Conservation (phyloP, 2,113 vertebrate genomes). For the Chitala chitala region DNA sequence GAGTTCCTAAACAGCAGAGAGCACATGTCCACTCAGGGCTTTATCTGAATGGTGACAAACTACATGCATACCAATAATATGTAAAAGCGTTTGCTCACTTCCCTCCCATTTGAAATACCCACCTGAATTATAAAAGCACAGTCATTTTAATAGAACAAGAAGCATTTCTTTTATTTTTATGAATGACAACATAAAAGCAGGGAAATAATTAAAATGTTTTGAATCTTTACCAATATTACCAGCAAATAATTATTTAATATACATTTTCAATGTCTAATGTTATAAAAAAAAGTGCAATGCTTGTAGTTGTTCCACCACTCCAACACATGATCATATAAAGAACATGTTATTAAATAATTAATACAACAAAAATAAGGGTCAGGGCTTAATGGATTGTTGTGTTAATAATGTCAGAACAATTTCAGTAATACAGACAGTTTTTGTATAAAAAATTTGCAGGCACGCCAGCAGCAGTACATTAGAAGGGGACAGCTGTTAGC, state of each 20-base stretch:
- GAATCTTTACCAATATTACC: background rate
- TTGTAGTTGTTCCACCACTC: no score
- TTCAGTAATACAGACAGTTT: background rate
- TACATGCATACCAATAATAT: background rate
- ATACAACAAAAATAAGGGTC: background rate
- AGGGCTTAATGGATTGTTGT: background rate
- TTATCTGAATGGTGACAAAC: background rate
- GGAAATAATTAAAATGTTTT: background rate
- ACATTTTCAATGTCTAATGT: background rate
- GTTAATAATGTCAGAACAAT: no score
- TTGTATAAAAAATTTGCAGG: background rate
- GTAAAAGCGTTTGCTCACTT: background rate
- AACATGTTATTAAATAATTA: background rate
- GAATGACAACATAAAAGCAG: background rate
- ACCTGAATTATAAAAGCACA: background rate
- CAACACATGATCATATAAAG: background rate
- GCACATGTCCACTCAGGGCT: background rate
- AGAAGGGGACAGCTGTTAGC: background rate
- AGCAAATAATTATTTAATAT: background rate
- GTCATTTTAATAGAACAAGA: background rate
- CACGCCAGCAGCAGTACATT: background rate
- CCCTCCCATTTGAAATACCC: background rate
- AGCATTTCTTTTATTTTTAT: background rate
- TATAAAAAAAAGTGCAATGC: background rate
- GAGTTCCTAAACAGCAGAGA: background rate